A percentile compares a stretch with the other conserved stretches of the same genome.
Conservation (phyloP, 2,888 invertebrate species). For the Phalangium opilio region DNA sequence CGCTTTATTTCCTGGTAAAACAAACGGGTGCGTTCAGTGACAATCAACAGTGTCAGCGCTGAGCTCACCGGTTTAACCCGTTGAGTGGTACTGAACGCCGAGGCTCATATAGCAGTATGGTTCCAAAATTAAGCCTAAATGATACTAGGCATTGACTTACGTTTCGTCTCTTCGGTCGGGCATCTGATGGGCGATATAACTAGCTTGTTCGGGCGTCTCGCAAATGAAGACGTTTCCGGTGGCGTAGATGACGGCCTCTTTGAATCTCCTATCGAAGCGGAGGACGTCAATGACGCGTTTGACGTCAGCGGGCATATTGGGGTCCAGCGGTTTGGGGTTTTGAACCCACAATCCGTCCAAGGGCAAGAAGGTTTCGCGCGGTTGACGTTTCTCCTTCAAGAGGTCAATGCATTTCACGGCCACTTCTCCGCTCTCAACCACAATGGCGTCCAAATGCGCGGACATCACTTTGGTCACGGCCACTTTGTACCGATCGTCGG, state of each 20-base stretch:
- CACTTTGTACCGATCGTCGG: conserved; percentile 93
- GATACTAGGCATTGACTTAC: too few species aligned
- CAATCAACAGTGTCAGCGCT: too few species aligned
- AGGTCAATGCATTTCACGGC: conserved; percentile 87
- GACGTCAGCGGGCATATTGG: too few species aligned
- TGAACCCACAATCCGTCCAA: conserved; percentile 83
- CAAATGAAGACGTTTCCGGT: conserved; percentile 97
- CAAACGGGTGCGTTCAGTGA: too few species aligned
- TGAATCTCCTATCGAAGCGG: conserved; percentile 82
- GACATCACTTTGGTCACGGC: conserved; percentile 94
- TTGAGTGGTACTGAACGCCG: too few species aligned
- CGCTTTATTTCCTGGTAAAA: too few species aligned
- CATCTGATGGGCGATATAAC: conserved; percentile 87
- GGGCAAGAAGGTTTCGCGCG: conserved; percentile 95
- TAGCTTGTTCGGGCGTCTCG: conserved; percentile 94
- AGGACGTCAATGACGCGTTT: conserved; percentile 92
- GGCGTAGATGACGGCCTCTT: conserved; percentile 90
- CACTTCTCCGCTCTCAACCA: conserved; percentile 94
- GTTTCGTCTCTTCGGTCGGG: too few species aligned
- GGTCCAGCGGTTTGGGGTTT: conserved; percentile 78
- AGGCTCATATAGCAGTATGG: too few species aligned
- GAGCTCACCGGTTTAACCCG: too few species aligned
- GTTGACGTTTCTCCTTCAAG: conserved; percentile 90
- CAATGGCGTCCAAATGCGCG: conserved; percentile 98
- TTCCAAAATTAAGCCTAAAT: too few species aligned